phyloP scores from a whole-genome alignment of 1,140 invertebrate genomes.

The Augochlora pura region DNA sequence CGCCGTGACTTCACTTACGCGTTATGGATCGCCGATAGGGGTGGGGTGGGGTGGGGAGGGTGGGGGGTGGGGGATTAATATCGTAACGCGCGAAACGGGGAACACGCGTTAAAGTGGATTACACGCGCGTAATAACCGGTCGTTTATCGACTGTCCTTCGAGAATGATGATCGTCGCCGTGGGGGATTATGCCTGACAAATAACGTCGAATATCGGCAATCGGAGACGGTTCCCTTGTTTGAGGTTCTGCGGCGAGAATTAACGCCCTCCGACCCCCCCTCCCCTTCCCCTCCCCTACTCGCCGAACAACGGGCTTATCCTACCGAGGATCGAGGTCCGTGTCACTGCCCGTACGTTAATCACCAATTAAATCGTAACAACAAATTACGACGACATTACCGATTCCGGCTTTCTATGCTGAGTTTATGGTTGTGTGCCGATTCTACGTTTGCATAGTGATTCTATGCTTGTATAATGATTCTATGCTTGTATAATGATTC shows the following conservation, averaged over 20 bases:
- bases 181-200: constrained; percentile 18
- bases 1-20: background rate
- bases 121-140: constrained; percentile 11
- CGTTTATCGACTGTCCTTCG: constrained; percentile 16
- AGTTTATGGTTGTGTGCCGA: too few relatives aligned
- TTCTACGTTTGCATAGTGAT: too few relatives aligned
- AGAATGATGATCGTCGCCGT: constrained; percentile 8
- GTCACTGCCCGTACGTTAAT: too few relatives aligned
- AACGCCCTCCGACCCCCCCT: background rate
- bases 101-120: constrained; percentile 18
- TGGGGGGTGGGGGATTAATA: constrained; percentile 23
- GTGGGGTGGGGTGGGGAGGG: too few relatives aligned
- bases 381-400: too few relatives aligned
- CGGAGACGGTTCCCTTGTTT: background rate
- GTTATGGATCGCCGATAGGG: background rate
- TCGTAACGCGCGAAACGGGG: background rate
- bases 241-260: background rate
- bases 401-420: too few relatives aligned
- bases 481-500: too few relatives aligned
- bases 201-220: constrained; percentile 7
- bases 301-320: background rate
- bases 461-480: too few relatives aligned
- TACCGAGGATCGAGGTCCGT: background rate
- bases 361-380: too few relatives aligned
- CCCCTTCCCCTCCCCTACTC: too few relatives aligned